Base-by-base conservation (phyloP, 2,113 vertebrate species). In the Trogon melanurus region DNA sequence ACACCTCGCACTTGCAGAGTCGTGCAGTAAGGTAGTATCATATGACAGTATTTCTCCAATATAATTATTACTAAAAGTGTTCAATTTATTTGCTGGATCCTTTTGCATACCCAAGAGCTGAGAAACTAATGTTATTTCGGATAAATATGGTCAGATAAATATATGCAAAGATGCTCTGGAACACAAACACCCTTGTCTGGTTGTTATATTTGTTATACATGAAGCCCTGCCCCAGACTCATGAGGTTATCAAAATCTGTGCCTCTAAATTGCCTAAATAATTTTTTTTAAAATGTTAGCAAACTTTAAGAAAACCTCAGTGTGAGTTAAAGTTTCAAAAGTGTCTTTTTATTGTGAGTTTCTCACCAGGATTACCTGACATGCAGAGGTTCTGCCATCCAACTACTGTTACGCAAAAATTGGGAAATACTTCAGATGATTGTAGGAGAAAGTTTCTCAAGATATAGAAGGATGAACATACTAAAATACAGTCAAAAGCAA, bases 91-190 rank as follows among this genome's bases (percentile, higher is more conserved):
- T 93, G 34, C 60, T 84, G 80, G 41, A 79, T 90, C 79, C 44
- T 80, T 88, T 92, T 95, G 56, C 20, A 80, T 78, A 92, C 62
- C n/a, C 70, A 87, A 66, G 75, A 70, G 60, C 50, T 79, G 26
- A 54, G 54, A 80, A 96, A 73, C 75, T 71, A 48, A 95, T 79
- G 60, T 74, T 82, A 29, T 79, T 90, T 65, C 30, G 27, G 20
- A 70, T 26, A 60, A 74, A 73, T 38, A 29, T 10, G 22, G n/a
- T 72, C 60, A 61, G 54, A 38, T 34, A 76, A 48, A 75, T 45
- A 36, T 10, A 34, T 13, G 23, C 8, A 57, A 65, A 65, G n/a
- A 14, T 6, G 51, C 26, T 70, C 36, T 70, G 36, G 21, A 72
- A 20, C 30, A 69, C 10, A 54, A 41, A 88, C 36, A 79, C 48